Conservation (phyloP, 2,888 invertebrate species). For the Torymus tubicola region DNA sequence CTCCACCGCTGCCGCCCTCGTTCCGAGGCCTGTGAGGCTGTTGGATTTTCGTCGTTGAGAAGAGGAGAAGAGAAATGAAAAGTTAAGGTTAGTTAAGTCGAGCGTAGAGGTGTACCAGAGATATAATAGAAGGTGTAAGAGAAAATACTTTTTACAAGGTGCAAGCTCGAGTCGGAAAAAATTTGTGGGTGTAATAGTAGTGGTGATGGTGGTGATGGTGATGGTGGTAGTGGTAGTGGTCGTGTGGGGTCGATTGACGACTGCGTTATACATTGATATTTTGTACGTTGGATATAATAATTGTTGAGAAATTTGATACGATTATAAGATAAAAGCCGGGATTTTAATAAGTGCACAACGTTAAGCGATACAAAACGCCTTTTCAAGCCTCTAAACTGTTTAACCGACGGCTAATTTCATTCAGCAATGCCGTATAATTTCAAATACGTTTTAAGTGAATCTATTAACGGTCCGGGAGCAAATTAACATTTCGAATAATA, state of each 20-base stretch:
- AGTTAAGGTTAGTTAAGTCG: slow-evolving; percentile 40
- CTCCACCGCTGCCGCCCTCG: slow-evolving; percentile 79
- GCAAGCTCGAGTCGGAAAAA: slow-evolving; percentile 50
- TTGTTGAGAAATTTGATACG: no score
- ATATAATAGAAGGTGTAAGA: not conserved
- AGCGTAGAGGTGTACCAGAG: slow-evolving; percentile 10
- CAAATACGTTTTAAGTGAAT: slow-evolving; percentile 39
- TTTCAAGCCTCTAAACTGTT: not conserved
- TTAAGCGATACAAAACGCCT: no score
- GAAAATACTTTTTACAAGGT: slow-evolving; percentile 34
- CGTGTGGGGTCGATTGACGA: no score
- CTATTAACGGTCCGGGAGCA: no score
- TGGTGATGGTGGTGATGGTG: no score
- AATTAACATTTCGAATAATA: no score
- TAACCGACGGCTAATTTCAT: slow-evolving; percentile 21
- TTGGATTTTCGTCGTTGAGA: slow-evolving; percentile 5
- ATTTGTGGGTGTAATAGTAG: not conserved
- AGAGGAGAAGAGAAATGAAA: slow-evolving; percentile 58
- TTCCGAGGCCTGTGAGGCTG: slow-evolving; percentile 81
- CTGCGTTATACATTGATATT: no score
- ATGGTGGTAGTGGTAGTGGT: no score
- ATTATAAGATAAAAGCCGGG: no score
- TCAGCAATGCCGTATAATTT: slow-evolving; percentile 59
- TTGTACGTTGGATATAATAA: no score
- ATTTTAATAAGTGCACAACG: no score